A percentile compares a stretch with the other conserved stretches of the same genome.
These are phyloP conservation scores for Hormaphis cornu DNA, from an alignment of 1,140 invertebrate genomes.

Conservation along the genomic window DNA sequence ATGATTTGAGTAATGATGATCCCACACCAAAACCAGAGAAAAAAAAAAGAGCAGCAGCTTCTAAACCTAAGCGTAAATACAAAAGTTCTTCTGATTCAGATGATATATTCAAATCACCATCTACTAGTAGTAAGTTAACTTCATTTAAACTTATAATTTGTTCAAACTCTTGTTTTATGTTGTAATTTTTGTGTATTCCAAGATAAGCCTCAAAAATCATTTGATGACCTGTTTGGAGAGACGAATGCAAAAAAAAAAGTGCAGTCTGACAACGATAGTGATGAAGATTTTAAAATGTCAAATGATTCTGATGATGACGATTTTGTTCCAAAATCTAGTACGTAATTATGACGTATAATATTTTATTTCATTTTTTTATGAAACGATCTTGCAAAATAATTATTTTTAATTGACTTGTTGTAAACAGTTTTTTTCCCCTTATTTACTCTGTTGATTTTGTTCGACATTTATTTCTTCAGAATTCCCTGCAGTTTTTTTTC, in stretches of 20 bases:
- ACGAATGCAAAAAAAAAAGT: not conserved
- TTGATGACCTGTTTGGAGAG: conserved; percentile 7
- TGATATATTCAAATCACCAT: conserved; percentile 5
- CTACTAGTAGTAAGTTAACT: not conserved
- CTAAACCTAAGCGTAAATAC: conserved; percentile 15
- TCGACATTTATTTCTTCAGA: too few species aligned
- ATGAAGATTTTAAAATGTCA: conserved; percentile 1
- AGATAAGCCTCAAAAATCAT: conserved; percentile 21
- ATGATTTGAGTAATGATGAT: not conserved
- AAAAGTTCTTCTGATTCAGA: conserved; percentile 9
- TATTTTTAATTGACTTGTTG: too few species aligned
- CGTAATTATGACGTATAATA: not conserved
- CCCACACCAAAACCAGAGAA: not conserved
- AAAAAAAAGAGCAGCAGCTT: not conserved
- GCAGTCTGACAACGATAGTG: not conserved
- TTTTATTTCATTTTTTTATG: too few species aligned
- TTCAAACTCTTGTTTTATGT: not conserved
- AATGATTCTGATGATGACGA: not conserved
- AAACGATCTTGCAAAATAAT: too few species aligned
- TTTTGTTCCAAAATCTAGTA: conserved; percentile 7
- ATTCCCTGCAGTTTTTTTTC: not conserved
- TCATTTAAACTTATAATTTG: not conserved
- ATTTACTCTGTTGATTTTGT: too few species aligned
- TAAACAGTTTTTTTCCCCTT: too few species aligned
- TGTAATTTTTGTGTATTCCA: not conserved